Conservation (phyloP, 2,888 invertebrate genomes). For the Eupithecia tripunctaria region DNA sequence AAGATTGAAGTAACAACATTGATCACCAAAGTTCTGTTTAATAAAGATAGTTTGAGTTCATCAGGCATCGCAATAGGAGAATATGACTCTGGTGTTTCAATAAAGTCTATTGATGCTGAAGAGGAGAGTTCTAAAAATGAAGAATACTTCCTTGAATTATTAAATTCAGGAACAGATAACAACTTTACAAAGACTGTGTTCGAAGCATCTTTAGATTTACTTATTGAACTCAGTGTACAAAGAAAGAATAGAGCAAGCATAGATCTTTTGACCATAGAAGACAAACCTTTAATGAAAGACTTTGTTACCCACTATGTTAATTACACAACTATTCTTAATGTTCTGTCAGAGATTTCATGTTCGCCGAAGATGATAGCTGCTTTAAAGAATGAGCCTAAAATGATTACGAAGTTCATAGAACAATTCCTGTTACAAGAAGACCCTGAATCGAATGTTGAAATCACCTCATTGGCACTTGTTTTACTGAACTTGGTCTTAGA, state of each 20-base stretch:
- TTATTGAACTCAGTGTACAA: constrained; percentile 59
- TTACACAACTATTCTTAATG: constrained; percentile 69
- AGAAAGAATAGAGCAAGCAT: constrained; percentile 55
- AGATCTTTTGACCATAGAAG: constrained; percentile 66
- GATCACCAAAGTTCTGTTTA: constrained; percentile 62
- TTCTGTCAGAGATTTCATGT: constrained; percentile 80
- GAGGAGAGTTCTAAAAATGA: constrained; percentile 54
- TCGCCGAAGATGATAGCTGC: constrained; percentile 70
- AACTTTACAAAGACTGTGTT: constrained; percentile 60
- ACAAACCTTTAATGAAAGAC: constrained; percentile 62
- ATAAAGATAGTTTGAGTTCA: constrained; percentile 40
- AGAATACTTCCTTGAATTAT: constrained; percentile 64
- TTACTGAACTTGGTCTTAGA: constrained; percentile 73
- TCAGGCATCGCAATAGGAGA: constrained; percentile 60
- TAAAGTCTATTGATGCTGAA: constrained; percentile 58
- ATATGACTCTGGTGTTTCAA: constrained; percentile 68
- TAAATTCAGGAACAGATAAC: constrained; percentile 55
- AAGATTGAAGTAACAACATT: constrained; percentile 51
- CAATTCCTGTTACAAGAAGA: constrained; percentile 65
- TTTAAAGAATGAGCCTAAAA: constrained; percentile 73
- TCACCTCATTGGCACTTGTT: constrained; percentile 71
- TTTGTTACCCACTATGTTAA: constrained; percentile 66
- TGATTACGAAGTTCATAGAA: constrained; percentile 78
- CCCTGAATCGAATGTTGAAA: constrained; percentile 64
- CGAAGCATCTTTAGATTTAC: constrained; percentile 61